Evolutionary conservation across 2,113 vertebrate genomes (phyloP).

Genomic region (Zosterops hypoxanthus): DNA sequence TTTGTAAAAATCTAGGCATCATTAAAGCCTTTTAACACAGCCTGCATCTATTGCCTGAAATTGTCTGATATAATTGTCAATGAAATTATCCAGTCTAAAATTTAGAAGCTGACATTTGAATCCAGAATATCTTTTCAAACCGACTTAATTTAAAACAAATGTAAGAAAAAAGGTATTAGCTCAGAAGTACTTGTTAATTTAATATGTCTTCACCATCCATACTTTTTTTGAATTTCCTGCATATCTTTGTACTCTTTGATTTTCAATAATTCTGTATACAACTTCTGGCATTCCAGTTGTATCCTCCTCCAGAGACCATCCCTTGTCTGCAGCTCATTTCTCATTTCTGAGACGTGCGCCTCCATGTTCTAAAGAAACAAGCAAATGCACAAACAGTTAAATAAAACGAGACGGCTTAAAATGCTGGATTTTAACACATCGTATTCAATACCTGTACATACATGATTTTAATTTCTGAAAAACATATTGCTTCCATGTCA

Average conservation of each 20-base stretch:
- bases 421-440: background rate
- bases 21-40: background rate
- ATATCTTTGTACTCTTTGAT: constrained; percentile 41
- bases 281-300: constrained; percentile 70
- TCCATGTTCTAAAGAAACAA: constrained; percentile 74
- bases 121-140: background rate
- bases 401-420: background rate
- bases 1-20: background rate
- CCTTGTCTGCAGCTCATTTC: constrained; percentile 72
- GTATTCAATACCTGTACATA: background rate
- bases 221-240: constrained; percentile 67
- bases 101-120: background rate
- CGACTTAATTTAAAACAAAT: background rate
- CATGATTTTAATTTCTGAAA: background rate
- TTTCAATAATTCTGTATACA: constrained; percentile 69
- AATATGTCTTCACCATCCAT: background rate
- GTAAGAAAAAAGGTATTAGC: background rate
- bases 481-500: background rate
- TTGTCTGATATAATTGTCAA: background rate
- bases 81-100: background rate
- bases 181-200: background rate
- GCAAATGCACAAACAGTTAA: constrained; percentile 12
- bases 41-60: background rate
- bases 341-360: constrained; percentile 71
- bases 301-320: constrained; percentile 70